Conservation (phyloP, 1,140 invertebrate genomes). For the Ostrea denselamellosa region DNA sequence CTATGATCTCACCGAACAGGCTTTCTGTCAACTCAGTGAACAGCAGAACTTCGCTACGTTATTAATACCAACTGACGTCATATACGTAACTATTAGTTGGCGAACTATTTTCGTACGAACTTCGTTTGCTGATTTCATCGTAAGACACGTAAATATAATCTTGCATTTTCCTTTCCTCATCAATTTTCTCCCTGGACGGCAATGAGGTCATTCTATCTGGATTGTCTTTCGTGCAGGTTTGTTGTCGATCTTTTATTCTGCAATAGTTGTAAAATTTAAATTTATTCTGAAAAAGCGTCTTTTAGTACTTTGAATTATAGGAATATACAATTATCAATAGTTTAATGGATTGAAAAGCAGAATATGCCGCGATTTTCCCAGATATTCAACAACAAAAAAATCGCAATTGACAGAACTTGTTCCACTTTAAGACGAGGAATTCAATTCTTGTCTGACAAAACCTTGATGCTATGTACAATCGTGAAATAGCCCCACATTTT, state of each 20-base stretch:
- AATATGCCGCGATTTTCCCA: too few relatives aligned
- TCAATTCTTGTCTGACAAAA: too few relatives aligned
- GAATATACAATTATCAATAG: too few relatives aligned
- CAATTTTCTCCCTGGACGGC: background rate
- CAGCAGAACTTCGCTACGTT: background rate
- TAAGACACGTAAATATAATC: background rate
- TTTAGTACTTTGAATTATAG: too few relatives aligned
- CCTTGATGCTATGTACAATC: too few relatives aligned
- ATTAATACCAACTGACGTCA: conserved; percentile 3
- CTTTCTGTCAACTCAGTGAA: too few relatives aligned
- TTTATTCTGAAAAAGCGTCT: background rate
- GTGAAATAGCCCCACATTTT: too few relatives aligned
- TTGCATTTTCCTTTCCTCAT: background rate
- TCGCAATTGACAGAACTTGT: too few relatives aligned
- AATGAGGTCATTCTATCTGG: background rate
- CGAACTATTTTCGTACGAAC: background rate
- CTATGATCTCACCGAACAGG: too few relatives aligned
- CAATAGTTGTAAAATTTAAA: background rate
- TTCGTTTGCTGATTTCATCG: background rate
- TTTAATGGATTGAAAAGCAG: too few relatives aligned
- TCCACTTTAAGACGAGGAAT: too few relatives aligned
- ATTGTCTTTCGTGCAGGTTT: background rate
- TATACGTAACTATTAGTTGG: background rate
- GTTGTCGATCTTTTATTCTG: background rate
- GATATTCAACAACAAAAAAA: too few relatives aligned